Evolutionary conservation across 2,888 invertebrate genomes (phyloP).

Genomic region (Strigamia maritima): DNA sequence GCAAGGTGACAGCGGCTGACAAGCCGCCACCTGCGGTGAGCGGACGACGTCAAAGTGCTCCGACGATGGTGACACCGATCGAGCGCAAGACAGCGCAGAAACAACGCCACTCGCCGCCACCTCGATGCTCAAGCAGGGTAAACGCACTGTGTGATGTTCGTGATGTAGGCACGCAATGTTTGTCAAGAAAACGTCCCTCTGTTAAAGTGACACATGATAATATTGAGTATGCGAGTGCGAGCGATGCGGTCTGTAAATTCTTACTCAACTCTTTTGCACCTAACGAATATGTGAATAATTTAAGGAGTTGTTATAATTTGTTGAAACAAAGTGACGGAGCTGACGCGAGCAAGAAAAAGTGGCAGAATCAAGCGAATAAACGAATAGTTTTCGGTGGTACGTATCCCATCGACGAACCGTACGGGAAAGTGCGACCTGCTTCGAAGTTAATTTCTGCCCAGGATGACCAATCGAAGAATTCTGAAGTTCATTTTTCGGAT

Average conservation of each 20-base stretch:
- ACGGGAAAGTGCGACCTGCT: slow-evolving; percentile 41
- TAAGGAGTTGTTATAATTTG: neutral
- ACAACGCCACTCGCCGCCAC: neutral
- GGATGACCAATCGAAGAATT: slow-evolving; percentile 85
- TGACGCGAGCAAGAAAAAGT: neutral
- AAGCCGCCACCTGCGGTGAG: neutral
- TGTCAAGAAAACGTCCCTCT: neutral
- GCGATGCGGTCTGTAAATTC: neutral
- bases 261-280: neutral
- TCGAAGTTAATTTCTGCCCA: slow-evolving; percentile 44
- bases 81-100: neutral
- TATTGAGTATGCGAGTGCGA: neutral
- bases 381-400: slow-evolving; percentile 63
- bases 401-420: slow-evolving; percentile 76
- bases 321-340: neutral
- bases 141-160: neutral
- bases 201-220: neutral
- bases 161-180: slow-evolving; percentile 4
- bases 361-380: neutral
- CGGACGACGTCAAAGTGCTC: neutral
- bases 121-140: neutral
- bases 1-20: neutral
- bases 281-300: neutral
- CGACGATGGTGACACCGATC: neutral
- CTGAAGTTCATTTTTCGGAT: slow-evolving; percentile 64